Conservation (phyloP, 2,113 vertebrate species). For the Lamprotornis superbus region DNA sequence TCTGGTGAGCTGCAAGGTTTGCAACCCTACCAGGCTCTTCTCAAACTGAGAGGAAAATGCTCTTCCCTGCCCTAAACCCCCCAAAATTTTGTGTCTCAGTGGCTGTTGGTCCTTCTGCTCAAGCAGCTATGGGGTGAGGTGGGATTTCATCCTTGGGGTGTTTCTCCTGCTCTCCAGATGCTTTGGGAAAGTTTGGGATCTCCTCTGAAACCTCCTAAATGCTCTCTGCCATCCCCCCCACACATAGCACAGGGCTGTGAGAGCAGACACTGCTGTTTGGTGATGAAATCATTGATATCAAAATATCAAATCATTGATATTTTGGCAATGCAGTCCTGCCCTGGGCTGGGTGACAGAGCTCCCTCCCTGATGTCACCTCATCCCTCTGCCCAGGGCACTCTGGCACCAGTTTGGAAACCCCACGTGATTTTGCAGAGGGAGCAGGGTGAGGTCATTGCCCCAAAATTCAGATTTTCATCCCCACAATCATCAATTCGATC, state of each 20-base stretch:
- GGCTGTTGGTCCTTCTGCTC: not conserved
- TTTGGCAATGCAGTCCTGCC: not conserved
- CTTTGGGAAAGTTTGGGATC: not conserved
- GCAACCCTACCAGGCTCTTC: not conserved
- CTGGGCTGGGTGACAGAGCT: not conserved
- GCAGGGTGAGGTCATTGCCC: not conserved
- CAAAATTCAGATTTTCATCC: not conserved
- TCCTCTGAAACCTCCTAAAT: not conserved
- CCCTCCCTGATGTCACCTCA: not conserved
- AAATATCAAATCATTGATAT: fast-evolving
- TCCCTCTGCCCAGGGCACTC: not conserved
- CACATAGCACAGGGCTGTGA: not conserved
- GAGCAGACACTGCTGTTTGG: fast-evolving
- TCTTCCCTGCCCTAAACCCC: not conserved
- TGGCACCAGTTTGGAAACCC: not conserved
- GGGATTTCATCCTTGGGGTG: not conserved
- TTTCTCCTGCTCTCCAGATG: not conserved
- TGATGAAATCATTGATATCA: not conserved
- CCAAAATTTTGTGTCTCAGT: not conserved
- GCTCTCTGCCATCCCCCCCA: not conserved
- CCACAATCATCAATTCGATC: not conserved
- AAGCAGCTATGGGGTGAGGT: fast-evolving
- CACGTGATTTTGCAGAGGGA: not conserved
- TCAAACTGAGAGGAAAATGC: not conserved
- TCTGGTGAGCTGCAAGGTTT: not conserved